Evolutionary conservation across 2,797 vertebrate genomes (phyloP).

Genomic region (Chiropotes sagulatus): DNA sequence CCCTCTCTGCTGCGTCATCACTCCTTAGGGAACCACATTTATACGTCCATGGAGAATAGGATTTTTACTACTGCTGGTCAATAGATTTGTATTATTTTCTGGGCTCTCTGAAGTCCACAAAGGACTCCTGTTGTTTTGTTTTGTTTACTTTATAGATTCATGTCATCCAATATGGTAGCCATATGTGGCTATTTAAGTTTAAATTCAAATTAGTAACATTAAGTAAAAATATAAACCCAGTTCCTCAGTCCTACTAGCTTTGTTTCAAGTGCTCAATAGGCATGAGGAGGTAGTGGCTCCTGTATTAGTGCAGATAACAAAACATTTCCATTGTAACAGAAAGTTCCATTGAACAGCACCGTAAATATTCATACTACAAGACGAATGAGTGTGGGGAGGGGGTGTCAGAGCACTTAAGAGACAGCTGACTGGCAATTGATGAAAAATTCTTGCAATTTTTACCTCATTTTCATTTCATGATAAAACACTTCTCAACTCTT

Average conservation of each 20-base stretch:
- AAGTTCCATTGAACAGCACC: background rate
- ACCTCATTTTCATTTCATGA: background rate
- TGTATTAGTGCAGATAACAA: background rate
- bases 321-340: fast-evolving
- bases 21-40: background rate
- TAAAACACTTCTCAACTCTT: background rate
- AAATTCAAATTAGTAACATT: background rate
- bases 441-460: background rate
- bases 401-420: background rate
- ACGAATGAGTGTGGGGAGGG: background rate
- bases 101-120: background rate
- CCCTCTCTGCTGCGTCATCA: background rate
- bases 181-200: background rate
- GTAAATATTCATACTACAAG: background rate
- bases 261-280: background rate
- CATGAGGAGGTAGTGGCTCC: fast-evolving
- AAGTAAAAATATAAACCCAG: background rate
- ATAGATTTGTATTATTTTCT: background rate
- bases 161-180: background rate
- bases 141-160: background rate
- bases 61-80: background rate
- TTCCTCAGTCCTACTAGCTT: background rate
- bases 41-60: too few relatives aligned
- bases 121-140: background rate
- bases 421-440: background rate